Percentiles rank a stretch among this genome's conserved stretches.
These are phyloP conservation scores for Australoheros facetus DNA, from an alignment of 2,797 vertebrate genomes.

Conservation along the genomic window DNA sequence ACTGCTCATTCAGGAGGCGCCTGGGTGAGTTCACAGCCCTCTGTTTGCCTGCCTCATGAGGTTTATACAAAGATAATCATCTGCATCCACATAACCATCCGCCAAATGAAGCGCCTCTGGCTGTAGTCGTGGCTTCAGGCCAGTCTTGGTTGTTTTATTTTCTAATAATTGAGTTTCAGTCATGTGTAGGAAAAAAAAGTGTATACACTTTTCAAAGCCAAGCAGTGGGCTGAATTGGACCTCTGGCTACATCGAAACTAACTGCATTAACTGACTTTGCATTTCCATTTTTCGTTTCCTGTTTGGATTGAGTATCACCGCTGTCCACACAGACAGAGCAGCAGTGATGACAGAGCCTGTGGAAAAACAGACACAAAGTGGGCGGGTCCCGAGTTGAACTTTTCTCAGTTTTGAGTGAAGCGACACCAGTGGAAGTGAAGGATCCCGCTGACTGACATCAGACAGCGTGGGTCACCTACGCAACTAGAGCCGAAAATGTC, in stretches of 20 bases:
- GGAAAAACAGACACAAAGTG: background rate
- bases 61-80: background rate
- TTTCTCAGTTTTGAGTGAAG: background rate
- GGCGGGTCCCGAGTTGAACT: background rate
- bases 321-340: background rate
- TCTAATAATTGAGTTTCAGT: too few relatives aligned
- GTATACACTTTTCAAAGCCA: background rate
- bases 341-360: background rate
- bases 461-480: background rate
- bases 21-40: constrained; percentile 69
- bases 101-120: too few relatives aligned
- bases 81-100: background rate
- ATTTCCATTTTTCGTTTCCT: background rate
- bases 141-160: too few relatives aligned
- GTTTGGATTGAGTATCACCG: background rate
- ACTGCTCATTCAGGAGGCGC: constrained; percentile 76
- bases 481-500: background rate
- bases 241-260: background rate
- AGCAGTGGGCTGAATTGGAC: background rate
- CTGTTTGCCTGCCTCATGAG: background rate
- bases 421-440: background rate
- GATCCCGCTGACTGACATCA: background rate
- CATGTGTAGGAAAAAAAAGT: too few relatives aligned
- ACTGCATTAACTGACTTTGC: background rate
- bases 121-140: too few relatives aligned